These are phyloP conservation scores for Aleiodes testaceus DNA, from an alignment of 2,888 invertebrate genomes.

Conservation along the genomic window DNA sequence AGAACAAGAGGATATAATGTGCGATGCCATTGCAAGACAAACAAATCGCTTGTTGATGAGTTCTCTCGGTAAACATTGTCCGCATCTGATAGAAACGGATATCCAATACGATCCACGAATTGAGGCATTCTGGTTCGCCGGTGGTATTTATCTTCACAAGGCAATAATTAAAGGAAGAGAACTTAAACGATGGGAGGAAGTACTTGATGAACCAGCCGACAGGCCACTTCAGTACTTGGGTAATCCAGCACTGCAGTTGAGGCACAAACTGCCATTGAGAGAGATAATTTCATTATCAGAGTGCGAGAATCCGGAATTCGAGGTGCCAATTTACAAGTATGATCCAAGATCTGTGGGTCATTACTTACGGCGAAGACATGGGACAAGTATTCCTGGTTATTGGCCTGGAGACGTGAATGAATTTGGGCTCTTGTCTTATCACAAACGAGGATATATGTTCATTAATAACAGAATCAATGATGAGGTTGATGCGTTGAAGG, in stretches of 20 bases:
- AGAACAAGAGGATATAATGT: constrained; percentile 72
- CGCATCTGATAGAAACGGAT: constrained; percentile 79
- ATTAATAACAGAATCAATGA: constrained; percentile 74
- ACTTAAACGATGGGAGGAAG: constrained; percentile 70
- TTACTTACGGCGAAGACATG: constrained; percentile 76
- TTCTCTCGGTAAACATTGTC: constrained; percentile 76
- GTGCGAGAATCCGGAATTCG: constrained; percentile 75
- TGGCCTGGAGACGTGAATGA: constrained; percentile 88
- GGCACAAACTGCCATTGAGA: constrained; percentile 81
- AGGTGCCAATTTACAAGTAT: constrained; percentile 77
- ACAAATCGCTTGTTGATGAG: constrained; percentile 81
- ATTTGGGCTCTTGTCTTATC: constrained; percentile 86
- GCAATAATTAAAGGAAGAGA: constrained; percentile 68
- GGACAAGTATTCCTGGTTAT: constrained; percentile 86
- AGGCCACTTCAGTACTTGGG: constrained; percentile 83
- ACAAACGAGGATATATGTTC: constrained; percentile 79
- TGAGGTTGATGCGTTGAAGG: constrained; percentile 80
- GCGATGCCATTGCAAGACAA: constrained; percentile 77
- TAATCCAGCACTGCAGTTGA: constrained; percentile 80
- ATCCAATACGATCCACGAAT: constrained; percentile 85
- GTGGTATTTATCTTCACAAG: constrained; percentile 79
- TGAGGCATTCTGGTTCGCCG: constrained; percentile 90
- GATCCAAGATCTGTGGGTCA: constrained; percentile 80
- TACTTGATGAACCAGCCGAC: constrained; percentile 77
- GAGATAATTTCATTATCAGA: constrained; percentile 78